Conservation (phyloP, 2,888 invertebrate genomes). For the Colletes collaris region DNA sequence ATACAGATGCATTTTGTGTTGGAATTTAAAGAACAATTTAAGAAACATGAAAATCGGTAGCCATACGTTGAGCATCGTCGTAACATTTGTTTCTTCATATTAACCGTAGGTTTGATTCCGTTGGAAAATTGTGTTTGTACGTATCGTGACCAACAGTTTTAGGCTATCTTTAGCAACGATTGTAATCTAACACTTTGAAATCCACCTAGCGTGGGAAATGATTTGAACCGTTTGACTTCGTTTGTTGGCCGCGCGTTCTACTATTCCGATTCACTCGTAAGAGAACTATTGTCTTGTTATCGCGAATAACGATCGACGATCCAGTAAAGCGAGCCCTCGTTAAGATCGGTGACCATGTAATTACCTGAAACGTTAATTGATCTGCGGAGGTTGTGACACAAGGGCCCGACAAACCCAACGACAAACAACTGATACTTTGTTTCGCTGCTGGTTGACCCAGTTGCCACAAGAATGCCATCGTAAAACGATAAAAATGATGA, state of each 20-base stretch:
- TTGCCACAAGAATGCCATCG: slow-evolving; percentile 53
- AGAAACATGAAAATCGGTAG: no score
- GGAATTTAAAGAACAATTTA: no score
- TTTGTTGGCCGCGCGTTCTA: background rate
- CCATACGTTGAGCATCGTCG: no score
- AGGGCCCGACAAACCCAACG: background rate
- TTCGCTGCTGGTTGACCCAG: slow-evolving; percentile 47
- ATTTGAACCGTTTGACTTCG: background rate
- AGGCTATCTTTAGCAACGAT: no score
- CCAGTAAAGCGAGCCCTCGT: slow-evolving; percentile 11
- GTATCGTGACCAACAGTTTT: no score
- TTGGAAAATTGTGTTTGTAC: no score
- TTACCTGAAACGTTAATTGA: slow-evolving; percentile 36
- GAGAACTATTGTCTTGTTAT: background rate
- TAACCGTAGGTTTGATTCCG: no score
- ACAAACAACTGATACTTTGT: slow-evolving; percentile 42
- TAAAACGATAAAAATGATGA: slow-evolving; percentile 54
- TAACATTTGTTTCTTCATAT: no score
- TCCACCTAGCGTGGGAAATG: no score
- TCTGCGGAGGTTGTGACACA: slow-evolving; percentile 1
- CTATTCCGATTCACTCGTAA: background rate
- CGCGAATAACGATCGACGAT: slow-evolving; percentile 9
- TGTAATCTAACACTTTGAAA: no score
- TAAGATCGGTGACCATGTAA: slow-evolving; percentile 42
- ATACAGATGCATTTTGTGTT: no score